Percentiles rank a stretch among this genome's conserved stretches.
Conservation (phyloP, 1,140 invertebrate species). For the Brachionus plicatilis region DNA sequence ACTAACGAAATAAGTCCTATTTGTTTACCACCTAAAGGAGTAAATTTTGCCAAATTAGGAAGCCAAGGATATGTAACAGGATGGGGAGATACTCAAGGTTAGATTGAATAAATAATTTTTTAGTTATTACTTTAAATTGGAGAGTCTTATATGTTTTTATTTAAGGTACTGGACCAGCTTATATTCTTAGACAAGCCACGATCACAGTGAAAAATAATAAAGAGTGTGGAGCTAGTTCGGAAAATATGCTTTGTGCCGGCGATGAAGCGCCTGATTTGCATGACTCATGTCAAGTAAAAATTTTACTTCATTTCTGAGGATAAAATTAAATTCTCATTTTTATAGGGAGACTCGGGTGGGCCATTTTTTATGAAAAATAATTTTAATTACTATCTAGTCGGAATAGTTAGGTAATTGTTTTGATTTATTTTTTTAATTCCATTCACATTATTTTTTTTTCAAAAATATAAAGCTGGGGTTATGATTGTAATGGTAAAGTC, state of each 20-base stretch:
- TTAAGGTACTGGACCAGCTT: constrained; percentile 17
- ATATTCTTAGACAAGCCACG: constrained; percentile 15
- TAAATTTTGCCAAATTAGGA: constrained; percentile 30
- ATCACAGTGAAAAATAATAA: constrained; percentile 32
- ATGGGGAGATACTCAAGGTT: constrained; percentile 41
- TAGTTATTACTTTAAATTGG: neutral
- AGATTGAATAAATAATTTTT: too few species aligned
- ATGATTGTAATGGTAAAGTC: constrained; percentile 30
- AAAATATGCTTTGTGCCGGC: constrained; percentile 37
- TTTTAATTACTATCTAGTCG: constrained; percentile 21
- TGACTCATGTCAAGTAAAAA: constrained; percentile 34
- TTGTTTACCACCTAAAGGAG: constrained; percentile 37
- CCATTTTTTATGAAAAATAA: constrained; percentile 40
- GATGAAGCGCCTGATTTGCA: constrained; percentile 35
- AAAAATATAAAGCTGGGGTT: neutral
- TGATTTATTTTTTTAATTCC: neutral
- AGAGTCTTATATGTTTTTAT: too few species aligned
- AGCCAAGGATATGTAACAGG: constrained; percentile 39
- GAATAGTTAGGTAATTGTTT: neutral
- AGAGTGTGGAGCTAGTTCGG: constrained; percentile 27
- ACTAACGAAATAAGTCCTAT: constrained; percentile 43
- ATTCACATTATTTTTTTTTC: neutral
- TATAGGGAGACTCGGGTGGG: constrained; percentile 29
- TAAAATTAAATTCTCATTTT: neutral
- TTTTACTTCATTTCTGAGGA: neutral